Conservation (phyloP, 2,888 invertebrate species). For the Clivina fossor region DNA sequence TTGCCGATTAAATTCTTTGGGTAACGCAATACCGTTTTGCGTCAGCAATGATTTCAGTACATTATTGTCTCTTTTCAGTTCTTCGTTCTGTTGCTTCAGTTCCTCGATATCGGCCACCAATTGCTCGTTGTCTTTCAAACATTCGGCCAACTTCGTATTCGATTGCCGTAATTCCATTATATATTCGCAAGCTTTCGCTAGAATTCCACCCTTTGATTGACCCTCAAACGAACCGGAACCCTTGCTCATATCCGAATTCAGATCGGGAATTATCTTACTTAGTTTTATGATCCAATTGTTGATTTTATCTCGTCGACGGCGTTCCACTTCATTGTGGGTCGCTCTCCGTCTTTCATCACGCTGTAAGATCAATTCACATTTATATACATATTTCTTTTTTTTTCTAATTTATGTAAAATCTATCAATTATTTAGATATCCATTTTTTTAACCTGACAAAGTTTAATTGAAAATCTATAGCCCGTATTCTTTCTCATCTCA, state of each 20-base stretch:
- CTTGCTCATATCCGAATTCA: slow-evolving; percentile 57
- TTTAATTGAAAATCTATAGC: too few relatives aligned
- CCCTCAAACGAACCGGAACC: slow-evolving; percentile 64
- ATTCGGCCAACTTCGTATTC: slow-evolving; percentile 70
- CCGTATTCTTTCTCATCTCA: too few relatives aligned
- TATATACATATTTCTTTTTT: not conserved
- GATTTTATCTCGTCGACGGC: slow-evolving; percentile 91
- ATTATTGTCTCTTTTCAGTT: slow-evolving; percentile 75
- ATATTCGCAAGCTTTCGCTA: slow-evolving; percentile 95
- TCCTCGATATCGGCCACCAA: slow-evolving; percentile 69
- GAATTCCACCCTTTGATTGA: slow-evolving; percentile 91
- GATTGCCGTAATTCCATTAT: slow-evolving; percentile 81
- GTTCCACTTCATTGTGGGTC: slow-evolving; percentile 94
- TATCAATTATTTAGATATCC: too few relatives aligned
- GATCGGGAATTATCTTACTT: slow-evolving; percentile 84
- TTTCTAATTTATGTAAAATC: too few relatives aligned
- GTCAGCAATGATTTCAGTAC: slow-evolving; percentile 68
- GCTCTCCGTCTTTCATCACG: slow-evolving; percentile 87
- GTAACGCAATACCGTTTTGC: slow-evolving; percentile 62
- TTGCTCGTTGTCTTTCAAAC: slow-evolving; percentile 68
- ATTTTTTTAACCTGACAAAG: too few relatives aligned
- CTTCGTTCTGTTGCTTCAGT: slow-evolving; percentile 69
- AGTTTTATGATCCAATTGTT: slow-evolving; percentile 95
- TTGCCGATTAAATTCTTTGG: slow-evolving; percentile 39
- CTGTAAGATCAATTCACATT: slow-evolving; percentile 51